These are phyloP conservation scores for Drosophila malerkotliana DNA, from an alignment of 1,140 invertebrate species.

Conservation along the genomic window DNA sequence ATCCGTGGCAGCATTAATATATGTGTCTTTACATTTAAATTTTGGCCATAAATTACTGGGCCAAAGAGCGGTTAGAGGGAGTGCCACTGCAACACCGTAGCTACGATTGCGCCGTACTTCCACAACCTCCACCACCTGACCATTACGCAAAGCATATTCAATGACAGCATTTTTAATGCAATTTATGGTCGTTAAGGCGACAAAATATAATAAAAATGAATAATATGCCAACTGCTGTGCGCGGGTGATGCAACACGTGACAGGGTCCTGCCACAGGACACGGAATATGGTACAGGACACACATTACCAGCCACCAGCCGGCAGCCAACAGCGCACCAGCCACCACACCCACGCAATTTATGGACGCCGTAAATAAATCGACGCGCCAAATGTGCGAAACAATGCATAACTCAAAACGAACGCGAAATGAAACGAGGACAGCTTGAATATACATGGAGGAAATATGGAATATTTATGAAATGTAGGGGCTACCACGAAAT, in stretches of 20 bases:
- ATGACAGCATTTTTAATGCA: constrained; percentile 81
- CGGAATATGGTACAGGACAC: constrained; percentile 16
- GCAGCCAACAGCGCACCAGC: constrained; percentile 6
- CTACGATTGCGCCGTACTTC: neutral
- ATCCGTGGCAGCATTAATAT: constrained; percentile 2
- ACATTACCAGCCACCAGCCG: constrained; percentile 5
- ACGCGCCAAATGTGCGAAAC: constrained; percentile 78
- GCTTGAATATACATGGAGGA: constrained; percentile 19
- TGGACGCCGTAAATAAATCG: constrained; percentile 75
- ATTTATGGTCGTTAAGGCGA: constrained; percentile 82
- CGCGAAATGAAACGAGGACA: constrained; percentile 37
- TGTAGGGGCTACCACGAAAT: constrained; percentile 3
- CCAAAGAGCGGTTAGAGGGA: constrained; percentile 10
- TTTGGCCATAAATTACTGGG: constrained; percentile 41
- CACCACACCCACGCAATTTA: constrained; percentile 59
- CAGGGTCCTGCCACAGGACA: constrained; percentile 64
- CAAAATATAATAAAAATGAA: constrained; percentile 83
- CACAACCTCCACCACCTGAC: constrained; percentile 56
- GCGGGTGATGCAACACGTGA: constrained; percentile 71
- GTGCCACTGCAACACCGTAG: constrained; percentile 2
- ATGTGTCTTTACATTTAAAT: constrained; percentile 38
- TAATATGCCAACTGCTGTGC: constrained; percentile 73
- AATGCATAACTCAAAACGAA: constrained; percentile 70
- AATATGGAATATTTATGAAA: constrained; percentile 46
- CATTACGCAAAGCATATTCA: constrained; percentile 57